Evolutionary conservation across 2,797 vertebrate genomes (phyloP), one percentile per base, ranked within the genome.

Genomic region (Acipenser oxyrinchus): DNA sequence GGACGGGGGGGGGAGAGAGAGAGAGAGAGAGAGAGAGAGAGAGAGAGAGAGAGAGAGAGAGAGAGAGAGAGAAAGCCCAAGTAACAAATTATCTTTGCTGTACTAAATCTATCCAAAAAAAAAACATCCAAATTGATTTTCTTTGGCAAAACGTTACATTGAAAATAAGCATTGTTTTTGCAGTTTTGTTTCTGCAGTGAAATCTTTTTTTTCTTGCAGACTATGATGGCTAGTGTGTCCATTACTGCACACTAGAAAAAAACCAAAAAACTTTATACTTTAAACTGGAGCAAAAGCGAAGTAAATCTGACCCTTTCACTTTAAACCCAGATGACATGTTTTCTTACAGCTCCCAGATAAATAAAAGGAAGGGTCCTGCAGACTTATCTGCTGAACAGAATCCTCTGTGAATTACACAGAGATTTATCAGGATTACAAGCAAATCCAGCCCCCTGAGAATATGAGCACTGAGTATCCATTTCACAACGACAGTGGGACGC

Each of bases 351-450:
- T 86, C 86, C 85, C 84, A 84, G 81, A 85, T 82, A 86, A 67
- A 37, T 37, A 37, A 74, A 79, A 72, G 71, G 68, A 84, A 83
- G 87, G 83, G 87, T 89, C 87, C 85, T 84, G 84, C 87, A 86
- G 81, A 84, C 85, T 88, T 87, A 87, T 88, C 86, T 84, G 80
- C 88, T 86, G 85, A 90, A 88, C 84, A 78, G 84, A 89, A 89
- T 89, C 88, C 86, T 83, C 82, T 77, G 79, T 79, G 87, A 90
- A 89, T 91, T 91, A 89, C 81, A 88, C 75, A 83, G 88, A 89
- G 89, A 89, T 91, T 91, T 89, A 83, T 76, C 77, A 65, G 87
- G 88, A 89, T 91, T 89, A 89, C 51, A 67, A 71, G 70, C 77
- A 73, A 78, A 68, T 67, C 73, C 74, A 66, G 71, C 70, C 81